Percentiles rank a stretch among this genome's conserved stretches.
phyloP scores from a whole-genome alignment of 2,797 vertebrate genomes.

The Chloroceryle amazona region DNA sequence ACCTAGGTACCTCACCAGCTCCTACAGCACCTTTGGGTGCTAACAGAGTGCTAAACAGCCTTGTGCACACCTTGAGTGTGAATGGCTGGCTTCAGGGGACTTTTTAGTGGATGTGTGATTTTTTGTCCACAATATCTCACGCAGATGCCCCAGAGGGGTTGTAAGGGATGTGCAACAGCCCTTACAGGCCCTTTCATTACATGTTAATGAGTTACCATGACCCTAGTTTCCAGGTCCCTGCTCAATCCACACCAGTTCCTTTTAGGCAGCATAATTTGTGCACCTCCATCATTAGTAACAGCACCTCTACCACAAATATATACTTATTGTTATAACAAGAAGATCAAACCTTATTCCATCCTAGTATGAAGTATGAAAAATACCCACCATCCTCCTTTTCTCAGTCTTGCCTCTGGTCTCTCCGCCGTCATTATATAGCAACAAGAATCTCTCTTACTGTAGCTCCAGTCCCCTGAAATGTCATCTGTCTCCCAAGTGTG shows the following conservation, averaged over 20 bases:
- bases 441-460: not conserved
- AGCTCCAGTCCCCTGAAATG: not conserved
- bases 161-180: not conserved
- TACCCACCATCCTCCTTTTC: not conserved
- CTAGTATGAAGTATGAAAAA: not conserved
- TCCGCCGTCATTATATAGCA: not conserved
- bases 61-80: not conserved
- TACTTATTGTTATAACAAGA: not conserved
- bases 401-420: not conserved
- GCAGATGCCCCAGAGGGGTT: rapidly evolving
- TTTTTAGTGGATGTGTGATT: not conserved
- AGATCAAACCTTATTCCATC: not conserved
- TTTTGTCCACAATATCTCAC: not conserved
- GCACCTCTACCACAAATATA: not conserved
- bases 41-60: not conserved
- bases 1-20: not conserved
- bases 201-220: not conserved
- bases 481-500: not conserved
- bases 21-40: not conserved
- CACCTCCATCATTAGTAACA: not conserved
- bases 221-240: not conserved
- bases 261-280: not conserved
- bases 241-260: not conserved
- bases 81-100: not conserved
- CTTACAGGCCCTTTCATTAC: not conserved